These are phyloP conservation scores for Herpetotheres cachinnans DNA, from an alignment of 2,113 vertebrate genomes.

Conservation along the genomic window DNA sequence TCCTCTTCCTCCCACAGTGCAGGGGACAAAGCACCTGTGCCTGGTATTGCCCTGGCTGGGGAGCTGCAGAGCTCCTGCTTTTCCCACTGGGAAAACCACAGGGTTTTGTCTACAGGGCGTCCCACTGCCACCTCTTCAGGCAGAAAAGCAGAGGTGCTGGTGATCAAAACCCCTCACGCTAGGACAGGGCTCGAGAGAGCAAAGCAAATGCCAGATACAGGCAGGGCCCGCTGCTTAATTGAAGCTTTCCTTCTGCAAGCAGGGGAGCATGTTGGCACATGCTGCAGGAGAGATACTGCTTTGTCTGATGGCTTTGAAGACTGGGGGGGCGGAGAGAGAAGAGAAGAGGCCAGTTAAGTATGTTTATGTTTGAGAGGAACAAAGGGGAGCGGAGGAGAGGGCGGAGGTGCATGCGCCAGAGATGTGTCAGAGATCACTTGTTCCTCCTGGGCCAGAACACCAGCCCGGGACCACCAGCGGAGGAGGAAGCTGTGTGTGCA, in stretches of 20 bases:
- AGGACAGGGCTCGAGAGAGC: not conserved
- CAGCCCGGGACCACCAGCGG: constrained; percentile 76
- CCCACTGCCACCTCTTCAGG: not conserved
- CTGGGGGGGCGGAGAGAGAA: not conserved
- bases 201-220: not conserved
- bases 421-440: constrained; percentile 70
- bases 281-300: not conserved
- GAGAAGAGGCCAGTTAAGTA: constrained; percentile 49
- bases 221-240: not conserved
- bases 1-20: not conserved
- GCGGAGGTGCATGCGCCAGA: constrained; percentile 32
- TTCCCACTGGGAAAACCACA: not conserved
- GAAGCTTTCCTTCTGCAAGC: not conserved
- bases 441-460: constrained; percentile 70
- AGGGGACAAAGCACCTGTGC: not conserved
- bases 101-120: not conserved
- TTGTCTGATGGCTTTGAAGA: constrained; percentile 24
- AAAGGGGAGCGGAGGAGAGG: constrained; percentile 12
- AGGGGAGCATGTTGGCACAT: constrained; percentile 10
- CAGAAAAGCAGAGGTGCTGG: not conserved
- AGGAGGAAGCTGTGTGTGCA: not conserved
- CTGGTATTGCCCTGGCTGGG: not conserved
- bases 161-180: fast-evolving
- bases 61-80: not conserved
- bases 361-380: constrained; percentile 71